Base-by-base conservation (phyloP, 2,113 vertebrate species). In the Uropsilus gracilis region DNA sequence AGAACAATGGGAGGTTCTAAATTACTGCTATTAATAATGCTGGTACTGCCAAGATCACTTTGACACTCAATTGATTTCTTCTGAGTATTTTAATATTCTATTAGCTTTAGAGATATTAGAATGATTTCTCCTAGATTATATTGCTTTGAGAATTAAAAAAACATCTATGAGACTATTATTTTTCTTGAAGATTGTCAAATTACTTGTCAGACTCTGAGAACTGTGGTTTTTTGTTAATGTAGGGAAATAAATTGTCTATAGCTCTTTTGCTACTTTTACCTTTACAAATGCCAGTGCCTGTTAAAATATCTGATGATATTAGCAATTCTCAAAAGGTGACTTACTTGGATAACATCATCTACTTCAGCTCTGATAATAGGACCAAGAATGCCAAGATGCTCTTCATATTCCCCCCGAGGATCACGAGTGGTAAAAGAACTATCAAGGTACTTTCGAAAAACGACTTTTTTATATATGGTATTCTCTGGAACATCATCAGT, bases 311-410 rank as follows among this genome's bases (percentile, higher is more conserved):
- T 42, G 57, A 6, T 22, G 8, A 44, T 9, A 39, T 82, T 64
- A 90, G n/a, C 55, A 55, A 39, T 6, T 18, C 22, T 68, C 26
- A 9, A 55, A 72, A 88, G 57, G 44, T n/a, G 30, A 96, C 98
- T 91, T 98, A 99, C 99, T 94, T 99, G 98, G 84, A 99, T 99
- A 55, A 98, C 99, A 82, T 99, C 99, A 0, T 98, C 99, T 92
- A 99, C 99, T 96, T 99, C 99, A 7, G 99, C 99, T 96, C 98
- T 99, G 84, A 99, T 99, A 59, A 99, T 69, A 3, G 99, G 99
- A 9, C 99, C 99, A 53, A 99, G 98, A 96, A 99, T 99, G 46
- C 99, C 99, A 8, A 99, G 98, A 86, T 99, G 99, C 82, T 99
- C 98, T 34, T 99, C 98, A 9, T 99, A 97, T 96, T 99, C 99